Base-by-base conservation (phyloP, 2,888 invertebrate genomes). In the Drosophila cognata region DNA sequence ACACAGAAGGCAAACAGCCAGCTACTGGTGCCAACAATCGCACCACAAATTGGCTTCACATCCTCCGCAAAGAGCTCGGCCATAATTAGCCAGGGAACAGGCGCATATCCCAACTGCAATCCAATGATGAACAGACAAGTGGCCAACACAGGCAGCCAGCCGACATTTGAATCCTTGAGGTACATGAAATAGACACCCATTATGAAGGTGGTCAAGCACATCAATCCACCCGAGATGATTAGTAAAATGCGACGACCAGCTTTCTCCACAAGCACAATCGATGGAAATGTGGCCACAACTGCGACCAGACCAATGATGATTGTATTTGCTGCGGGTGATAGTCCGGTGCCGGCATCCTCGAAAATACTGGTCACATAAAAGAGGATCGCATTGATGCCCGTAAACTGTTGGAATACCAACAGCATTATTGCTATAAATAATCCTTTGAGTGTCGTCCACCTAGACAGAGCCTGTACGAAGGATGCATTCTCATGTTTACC, bases 381-480 rank as follows among this genome's bases (percentile, higher is more conserved):
- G 61, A 97, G 95, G 1, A 97, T 95, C 0, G 96, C 96, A 89
- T 97, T 97, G 58, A 97, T 95, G 43, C 97, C 97, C 56, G 96
- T 95, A 41, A 97, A 94, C 91, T 98, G 98, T 90, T 98, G 98
- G 92, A 97, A 96, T 74, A 97, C 92, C 97, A 98, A 97, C n/a
- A 98, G 94, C 2, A 95, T 95, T 78, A 96, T 95, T 63, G 95
- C 95, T 60, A 97, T 96, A 2, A 95, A 60, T 0, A 96, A 92
- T 0, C 95, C 96, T 87, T 95, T 95, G 25, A 94, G 91, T 0
- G 96, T 95, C 0, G 72, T 53, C 21, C 93, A 95, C 25, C 95
- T 94, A 0, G 93, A 93, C 28, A 96, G 94, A 0, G 94, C 94
- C 0, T 93, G 90, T 0, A 82, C 33, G 53, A 95, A 94, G 0